These are phyloP conservation scores for Trachelus tabidus DNA, from an alignment of 2,888 invertebrate species.

Conservation along the genomic window DNA sequence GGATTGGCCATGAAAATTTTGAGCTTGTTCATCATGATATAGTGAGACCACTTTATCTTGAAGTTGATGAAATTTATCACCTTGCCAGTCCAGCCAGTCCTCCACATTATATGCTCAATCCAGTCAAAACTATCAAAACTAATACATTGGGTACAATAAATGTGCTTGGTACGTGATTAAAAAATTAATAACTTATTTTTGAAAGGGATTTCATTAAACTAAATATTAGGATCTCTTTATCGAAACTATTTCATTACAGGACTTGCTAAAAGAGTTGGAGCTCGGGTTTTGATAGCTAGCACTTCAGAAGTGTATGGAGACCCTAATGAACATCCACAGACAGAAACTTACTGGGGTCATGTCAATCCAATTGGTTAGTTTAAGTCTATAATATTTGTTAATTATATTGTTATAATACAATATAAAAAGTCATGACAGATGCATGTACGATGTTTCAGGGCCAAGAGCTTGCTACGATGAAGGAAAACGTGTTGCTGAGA, in stretches of 20 bases:
- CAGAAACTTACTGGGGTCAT: slow-evolving; percentile 98
- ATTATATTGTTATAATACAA: not conserved
- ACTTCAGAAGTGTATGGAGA: slow-evolving; percentile 99
- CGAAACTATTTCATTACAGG: slow-evolving; percentile 69
- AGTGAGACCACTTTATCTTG: slow-evolving; percentile 96
- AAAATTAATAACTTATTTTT: not conserved
- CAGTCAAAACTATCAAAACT: slow-evolving; percentile 99
- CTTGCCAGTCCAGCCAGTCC: slow-evolving; percentile 99
- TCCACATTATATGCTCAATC: slow-evolving; percentile 99
- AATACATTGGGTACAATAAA: slow-evolving; percentile 97
- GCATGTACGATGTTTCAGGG: slow-evolving; percentile 67
- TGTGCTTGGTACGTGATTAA: slow-evolving; percentile 77
- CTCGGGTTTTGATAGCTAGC: slow-evolving; percentile 94
- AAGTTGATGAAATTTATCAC: slow-evolving; percentile 98
- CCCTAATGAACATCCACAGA: slow-evolving; percentile 97
- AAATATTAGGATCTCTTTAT: not conserved
- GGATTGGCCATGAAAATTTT: slow-evolving; percentile 99
- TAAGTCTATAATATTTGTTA: not conserved
- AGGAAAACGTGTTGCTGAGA: slow-evolving; percentile 98
- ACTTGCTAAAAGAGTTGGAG: slow-evolving; percentile 91
- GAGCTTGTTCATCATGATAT: slow-evolving; percentile 99
- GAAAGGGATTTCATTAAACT: not conserved
- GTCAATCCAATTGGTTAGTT: slow-evolving; percentile 93
- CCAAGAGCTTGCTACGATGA: slow-evolving; percentile 99
- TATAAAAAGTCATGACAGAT: not conserved